A percentile compares a stretch with the other conserved stretches of the same genome.
These are phyloP conservation scores for Parnassius smintheus DNA, from an alignment of 2,888 invertebrate genomes.

Conservation along the genomic window DNA sequence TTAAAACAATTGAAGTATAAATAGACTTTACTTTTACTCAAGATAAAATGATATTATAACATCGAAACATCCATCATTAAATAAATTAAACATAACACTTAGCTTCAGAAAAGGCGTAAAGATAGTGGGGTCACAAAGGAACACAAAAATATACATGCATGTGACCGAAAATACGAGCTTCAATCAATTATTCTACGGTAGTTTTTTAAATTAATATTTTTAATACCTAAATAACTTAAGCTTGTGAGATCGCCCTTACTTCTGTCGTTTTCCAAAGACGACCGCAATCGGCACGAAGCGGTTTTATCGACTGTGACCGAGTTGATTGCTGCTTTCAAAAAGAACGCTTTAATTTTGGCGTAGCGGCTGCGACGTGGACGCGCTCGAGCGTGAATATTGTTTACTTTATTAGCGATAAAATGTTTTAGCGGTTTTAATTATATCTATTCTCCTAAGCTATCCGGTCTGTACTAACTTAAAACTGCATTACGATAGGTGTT, in stretches of 20 bases:
- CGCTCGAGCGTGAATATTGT: slow-evolving; percentile 70
- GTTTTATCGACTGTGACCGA: slow-evolving; percentile 77
- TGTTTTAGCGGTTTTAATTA: slow-evolving; percentile 40
- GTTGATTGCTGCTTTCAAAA: slow-evolving; percentile 70
- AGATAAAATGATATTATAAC: too few relatives aligned
- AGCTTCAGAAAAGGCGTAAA: too few relatives aligned
- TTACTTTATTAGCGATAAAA: slow-evolving; percentile 77
- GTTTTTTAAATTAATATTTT: too few relatives aligned
- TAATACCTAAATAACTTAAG: too few relatives aligned
- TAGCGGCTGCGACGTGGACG: slow-evolving; percentile 50
- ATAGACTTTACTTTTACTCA: too few relatives aligned
- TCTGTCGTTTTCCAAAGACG: slow-evolving; percentile 30
- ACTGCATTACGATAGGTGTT: not conserved
- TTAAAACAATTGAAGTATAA: too few relatives aligned
- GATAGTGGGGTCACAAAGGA: too few relatives aligned
- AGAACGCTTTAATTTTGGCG: slow-evolving; percentile 74
- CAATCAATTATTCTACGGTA: too few relatives aligned
- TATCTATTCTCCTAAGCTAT: slow-evolving; percentile 8
- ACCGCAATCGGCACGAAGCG: slow-evolving; percentile 72
- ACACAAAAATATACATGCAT: too few relatives aligned
- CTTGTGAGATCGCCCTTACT: slow-evolving; percentile 37
- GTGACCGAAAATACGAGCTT: too few relatives aligned
- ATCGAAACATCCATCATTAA: too few relatives aligned
- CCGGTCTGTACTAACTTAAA: not conserved
- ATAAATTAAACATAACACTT: too few relatives aligned